Conservation (phyloP, 2,888 invertebrate genomes). For the Argynnis bischoffii region DNA sequence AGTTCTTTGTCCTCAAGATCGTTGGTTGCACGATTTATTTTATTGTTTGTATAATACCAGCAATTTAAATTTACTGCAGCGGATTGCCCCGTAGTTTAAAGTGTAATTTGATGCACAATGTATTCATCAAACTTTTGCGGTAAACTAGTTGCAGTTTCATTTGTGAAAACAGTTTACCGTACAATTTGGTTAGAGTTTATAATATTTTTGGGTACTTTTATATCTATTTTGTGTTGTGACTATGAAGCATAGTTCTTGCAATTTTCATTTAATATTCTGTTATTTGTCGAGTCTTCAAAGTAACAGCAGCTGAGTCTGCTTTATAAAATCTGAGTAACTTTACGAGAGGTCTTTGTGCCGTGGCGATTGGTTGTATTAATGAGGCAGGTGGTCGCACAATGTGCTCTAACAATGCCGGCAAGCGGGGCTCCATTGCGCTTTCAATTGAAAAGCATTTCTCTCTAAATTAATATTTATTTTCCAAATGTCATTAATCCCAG, state of each 20-base stretch:
- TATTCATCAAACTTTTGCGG: conserved; percentile 22
- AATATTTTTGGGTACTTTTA: conserved; percentile 6
- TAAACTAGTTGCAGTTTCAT: conserved; percentile 13
- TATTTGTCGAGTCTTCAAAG: conserved; percentile 5
- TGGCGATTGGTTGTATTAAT: conserved; percentile 58
- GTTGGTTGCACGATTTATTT: conserved; percentile 30
- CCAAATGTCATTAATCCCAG: conserved; percentile 9
- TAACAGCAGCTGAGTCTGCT: conserved; percentile 31
- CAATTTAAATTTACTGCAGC: conserved; percentile 24
- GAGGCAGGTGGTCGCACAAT: conserved; percentile 78
- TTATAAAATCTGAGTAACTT: conserved; percentile 16
- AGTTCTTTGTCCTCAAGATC: conserved; percentile 25
- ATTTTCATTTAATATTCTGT: conserved; percentile 4
- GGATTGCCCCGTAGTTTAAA: conserved; percentile 21
- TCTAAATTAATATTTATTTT: conserved; percentile 39
- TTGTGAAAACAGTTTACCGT: conserved; percentile 19
- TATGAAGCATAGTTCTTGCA: not conserved
- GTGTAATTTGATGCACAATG: conserved; percentile 25
- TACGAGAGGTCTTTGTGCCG: conserved; percentile 45
- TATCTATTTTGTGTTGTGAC: not conserved
- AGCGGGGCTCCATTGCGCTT: conserved; percentile 49
- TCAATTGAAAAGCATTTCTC: conserved; percentile 38
- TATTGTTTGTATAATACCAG: conserved; percentile 31
- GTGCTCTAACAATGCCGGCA: conserved; percentile 61
- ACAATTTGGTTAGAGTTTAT: conserved; percentile 8